Base-by-base conservation (phyloP, 2,113 vertebrate genomes). In the Anhinga anhinga region DNA sequence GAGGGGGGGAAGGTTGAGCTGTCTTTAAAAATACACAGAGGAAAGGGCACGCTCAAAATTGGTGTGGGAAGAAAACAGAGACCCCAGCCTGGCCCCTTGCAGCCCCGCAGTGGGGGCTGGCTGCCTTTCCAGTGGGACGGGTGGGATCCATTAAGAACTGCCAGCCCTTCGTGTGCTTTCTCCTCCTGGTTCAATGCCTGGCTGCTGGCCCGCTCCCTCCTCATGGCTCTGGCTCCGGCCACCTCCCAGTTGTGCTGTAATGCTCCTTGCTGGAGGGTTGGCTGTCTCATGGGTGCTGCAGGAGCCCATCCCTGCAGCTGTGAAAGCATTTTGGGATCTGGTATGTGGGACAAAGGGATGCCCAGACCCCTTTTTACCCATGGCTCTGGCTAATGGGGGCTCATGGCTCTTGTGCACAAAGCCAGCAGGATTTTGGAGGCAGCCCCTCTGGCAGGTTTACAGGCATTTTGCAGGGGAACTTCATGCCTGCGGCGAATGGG, bases 321-420 rank as follows among this genome's bases (percentile, higher is more conserved):
- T 2, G 66, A 21, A 42, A 70, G 49, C 34, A 12, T 50, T 20
- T 65, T 23, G 52, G 55, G 36, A 25, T 29, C 29, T 9, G 26
- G 26, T 19, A 38, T 11, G 3, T 11, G 50, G 53, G 19, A 13
- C 30, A 52, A 0, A 0, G 32, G n/a, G 7, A 17, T 30, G 20
- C 34, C 34, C 66, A 74, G 74, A 44, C 9, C 10, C 32, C 15
- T 65, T 56, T 32, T 73, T 3, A 17, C 12, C 62, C 72, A 23
- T 11, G 29, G 26, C 7, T 71, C 26, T 9, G 5, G 27, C 25
- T 58, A 23, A 16, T 0, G 4, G 23, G 23, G 29, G 15, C 26
- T 89, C 40, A 6, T 1, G 2, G 27, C 7, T 70, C 38, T 59
- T 6, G 2, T n/a, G n/a, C 25, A 36, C 23, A 32, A 42, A 32